Evolutionary conservation across 2,113 vertebrate species (phyloP).

Genomic region (Empidonax traillii): DNA sequence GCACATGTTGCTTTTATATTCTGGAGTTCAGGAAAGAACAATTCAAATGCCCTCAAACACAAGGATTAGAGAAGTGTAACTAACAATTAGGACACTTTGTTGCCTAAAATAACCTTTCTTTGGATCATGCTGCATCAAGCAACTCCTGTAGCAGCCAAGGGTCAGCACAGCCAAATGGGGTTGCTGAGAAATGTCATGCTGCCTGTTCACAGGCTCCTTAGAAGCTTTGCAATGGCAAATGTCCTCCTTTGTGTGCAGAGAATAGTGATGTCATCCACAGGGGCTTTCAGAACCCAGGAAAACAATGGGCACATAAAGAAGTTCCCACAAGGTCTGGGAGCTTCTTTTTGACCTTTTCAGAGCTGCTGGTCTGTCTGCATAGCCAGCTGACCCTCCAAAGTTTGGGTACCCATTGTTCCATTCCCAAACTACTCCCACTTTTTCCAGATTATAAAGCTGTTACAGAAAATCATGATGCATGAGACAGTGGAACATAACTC

Average conservation of each 20-base stretch:
- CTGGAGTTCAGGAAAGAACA: background rate
- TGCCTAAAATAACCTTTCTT: background rate
- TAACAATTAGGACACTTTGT: background rate
- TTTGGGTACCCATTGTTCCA: accelerated
- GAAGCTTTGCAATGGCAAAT: background rate
- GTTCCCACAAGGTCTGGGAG: background rate
- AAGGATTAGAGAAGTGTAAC: background rate
- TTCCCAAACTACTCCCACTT: background rate
- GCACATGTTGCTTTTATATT: background rate
- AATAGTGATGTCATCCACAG: background rate
- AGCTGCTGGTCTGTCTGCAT: background rate
- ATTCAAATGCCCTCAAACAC: background rate
- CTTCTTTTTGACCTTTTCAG: background rate
- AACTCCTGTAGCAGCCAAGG: background rate
- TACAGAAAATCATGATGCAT: background rate
- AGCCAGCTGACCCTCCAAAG: background rate
- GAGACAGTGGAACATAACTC: background rate
- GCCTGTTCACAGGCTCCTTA: background rate
- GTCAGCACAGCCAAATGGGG: background rate
- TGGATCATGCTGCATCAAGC: background rate
- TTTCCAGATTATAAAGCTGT: background rate
- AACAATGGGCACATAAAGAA: background rate
- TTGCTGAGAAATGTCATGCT: background rate
- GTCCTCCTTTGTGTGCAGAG: background rate
- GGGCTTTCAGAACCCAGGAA: background rate